Evolutionary conservation across 2,888 invertebrate species (phyloP).

Genomic region (Mythimna ferrago): DNA sequence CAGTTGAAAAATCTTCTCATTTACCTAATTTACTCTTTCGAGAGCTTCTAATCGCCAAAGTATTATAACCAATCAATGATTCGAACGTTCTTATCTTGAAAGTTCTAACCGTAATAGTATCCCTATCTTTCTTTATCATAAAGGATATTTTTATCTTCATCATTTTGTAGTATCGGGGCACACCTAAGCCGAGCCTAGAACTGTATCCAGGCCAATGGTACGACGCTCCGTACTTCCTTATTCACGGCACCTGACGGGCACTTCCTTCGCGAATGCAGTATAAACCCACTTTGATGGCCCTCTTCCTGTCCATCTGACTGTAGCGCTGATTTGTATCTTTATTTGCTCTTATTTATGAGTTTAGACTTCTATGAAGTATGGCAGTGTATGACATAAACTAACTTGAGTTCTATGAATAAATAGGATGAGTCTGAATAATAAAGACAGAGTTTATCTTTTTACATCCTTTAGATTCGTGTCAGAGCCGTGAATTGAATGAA

Average conservation of each 20-base stretch:
- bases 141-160: conserved; percentile 31
- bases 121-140: conserved; percentile 7
- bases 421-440: not conserved
- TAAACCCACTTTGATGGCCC: conserved; percentile 60
- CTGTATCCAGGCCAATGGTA: conserved; percentile 58
- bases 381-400: conserved; percentile 24
- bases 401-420: conserved; percentile 16
- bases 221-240: conserved; percentile 62
- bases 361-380: conserved; percentile 45
- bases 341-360: conserved; percentile 35
- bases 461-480: too few species aligned
- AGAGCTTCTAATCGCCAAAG: not conserved
- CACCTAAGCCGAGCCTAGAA: conserved; percentile 46
- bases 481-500: too few species aligned
- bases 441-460: not conserved
- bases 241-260: conserved; percentile 58
- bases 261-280: conserved; percentile 62
- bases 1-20: not conserved
- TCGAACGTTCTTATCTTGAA: not conserved
- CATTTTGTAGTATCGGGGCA: conserved; percentile 27
- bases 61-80: not conserved
- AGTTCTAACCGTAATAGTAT: not conserved
- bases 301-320: conserved; percentile 58
- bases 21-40: not conserved
- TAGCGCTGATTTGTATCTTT: conserved; percentile 50